These are phyloP conservation scores for Cataglyphis hispanica DNA, from an alignment of 1,140 invertebrate species.

Conservation along the genomic window DNA sequence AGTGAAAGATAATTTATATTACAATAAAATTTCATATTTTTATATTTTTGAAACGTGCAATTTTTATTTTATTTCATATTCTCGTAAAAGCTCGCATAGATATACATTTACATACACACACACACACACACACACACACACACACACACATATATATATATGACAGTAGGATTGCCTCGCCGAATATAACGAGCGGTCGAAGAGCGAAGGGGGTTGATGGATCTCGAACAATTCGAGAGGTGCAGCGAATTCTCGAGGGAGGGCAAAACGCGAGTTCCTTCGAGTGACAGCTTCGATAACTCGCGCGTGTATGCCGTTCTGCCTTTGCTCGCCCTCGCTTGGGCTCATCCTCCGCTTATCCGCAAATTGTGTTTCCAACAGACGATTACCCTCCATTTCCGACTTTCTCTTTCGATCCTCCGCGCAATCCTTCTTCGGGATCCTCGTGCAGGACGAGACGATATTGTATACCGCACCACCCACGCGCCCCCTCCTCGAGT, in stretches of 20 bases:
- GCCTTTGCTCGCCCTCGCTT: not conserved
- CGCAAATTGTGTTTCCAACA: slow-evolving; percentile 72
- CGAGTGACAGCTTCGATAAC: slow-evolving; percentile 1
- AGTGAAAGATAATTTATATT: slow-evolving; percentile 17
- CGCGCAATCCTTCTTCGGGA: slow-evolving; percentile 55
- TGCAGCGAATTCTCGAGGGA: slow-evolving; percentile 27
- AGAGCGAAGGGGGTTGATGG: slow-evolving; percentile 44
- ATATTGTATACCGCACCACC: not conserved
- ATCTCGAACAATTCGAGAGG: slow-evolving; percentile 49
- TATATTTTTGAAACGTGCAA: not conserved
- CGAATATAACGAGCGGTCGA: slow-evolving; percentile 33
- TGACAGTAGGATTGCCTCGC: slow-evolving; percentile 15
- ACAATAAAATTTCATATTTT: slow-evolving; percentile 26
- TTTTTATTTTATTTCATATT: slow-evolving; percentile 1
- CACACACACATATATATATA: no score
- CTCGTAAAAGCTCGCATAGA: slow-evolving; percentile 4
- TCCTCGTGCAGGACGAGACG: slow-evolving; percentile 30
- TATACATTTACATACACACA: no score
- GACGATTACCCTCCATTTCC: slow-evolving; percentile 67
- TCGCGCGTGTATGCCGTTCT: not conserved
- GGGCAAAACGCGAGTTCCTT: slow-evolving; percentile 47
- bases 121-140: no score
- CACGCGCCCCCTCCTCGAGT: slow-evolving; percentile 1
- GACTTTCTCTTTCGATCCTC: slow-evolving; percentile 24
- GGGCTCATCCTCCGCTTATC: slow-evolving; percentile 28